phyloP scores from a whole-genome alignment of 2,888 invertebrate genomes.

The Abrostola tripartita region DNA sequence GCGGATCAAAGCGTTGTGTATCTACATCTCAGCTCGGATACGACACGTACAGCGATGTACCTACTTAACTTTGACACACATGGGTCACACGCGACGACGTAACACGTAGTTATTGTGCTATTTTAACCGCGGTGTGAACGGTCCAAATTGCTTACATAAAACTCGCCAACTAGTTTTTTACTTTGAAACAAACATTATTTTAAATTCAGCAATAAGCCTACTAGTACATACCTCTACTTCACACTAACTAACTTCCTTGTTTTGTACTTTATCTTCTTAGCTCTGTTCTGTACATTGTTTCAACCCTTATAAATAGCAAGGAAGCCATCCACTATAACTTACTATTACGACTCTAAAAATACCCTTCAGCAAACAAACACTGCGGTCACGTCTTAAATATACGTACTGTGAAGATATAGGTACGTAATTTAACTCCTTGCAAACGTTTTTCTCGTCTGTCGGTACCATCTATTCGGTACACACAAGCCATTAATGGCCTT shows the following conservation, averaged over 20 bases:
- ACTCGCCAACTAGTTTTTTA: neutral
- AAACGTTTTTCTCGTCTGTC: neutral
- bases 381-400: neutral
- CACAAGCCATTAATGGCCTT: neutral
- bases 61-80: neutral
- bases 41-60: slow-evolving; percentile 34
- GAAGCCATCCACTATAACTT: neutral
- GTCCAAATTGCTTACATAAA: neutral
- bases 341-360: neutral
- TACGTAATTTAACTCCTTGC: slow-evolving; percentile 2
- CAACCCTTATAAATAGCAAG: neutral
- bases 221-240: too few relatives aligned
- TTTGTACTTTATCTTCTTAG: too few relatives aligned
- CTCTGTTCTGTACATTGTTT: neutral
- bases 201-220: too few relatives aligned
- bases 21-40: slow-evolving; percentile 40
- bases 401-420: neutral
- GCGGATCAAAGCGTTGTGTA: slow-evolving; percentile 47
- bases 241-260: too few relatives aligned
- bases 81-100: neutral
- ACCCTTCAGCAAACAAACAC: neutral
- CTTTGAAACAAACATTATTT: too few relatives aligned
- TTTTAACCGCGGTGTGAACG: neutral
- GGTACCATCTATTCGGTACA: neutral
- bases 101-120: slow-evolving; percentile 2